Base-by-base conservation (phyloP, 2,888 invertebrate genomes). In the Heliconius ethilla region DNA sequence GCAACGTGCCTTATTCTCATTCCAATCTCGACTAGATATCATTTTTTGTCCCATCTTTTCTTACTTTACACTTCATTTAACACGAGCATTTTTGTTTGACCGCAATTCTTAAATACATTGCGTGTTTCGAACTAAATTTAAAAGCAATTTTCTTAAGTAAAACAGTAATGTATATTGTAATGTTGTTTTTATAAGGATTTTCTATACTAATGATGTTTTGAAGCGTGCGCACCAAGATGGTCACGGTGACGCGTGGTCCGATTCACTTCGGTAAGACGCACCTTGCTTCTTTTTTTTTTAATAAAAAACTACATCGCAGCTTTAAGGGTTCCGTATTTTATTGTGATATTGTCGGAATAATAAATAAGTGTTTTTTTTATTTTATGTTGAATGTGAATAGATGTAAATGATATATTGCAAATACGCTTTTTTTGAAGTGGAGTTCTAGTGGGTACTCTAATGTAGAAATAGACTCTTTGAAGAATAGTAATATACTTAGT, bases 231-330 rank as follows among this genome's bases (percentile, higher is more conserved):
- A 89, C 89, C 89, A 86, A 86, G 82, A 82, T 82, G 83, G 93
- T 93, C 92, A 92, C 92, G 93, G 89, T 90, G 91, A 91, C 94
- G 92, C 93, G 94, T 92, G 92, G 86, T 87, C 87, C 81, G 89
- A 92, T 92, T 92, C 87, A 88, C 86, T 85, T 83, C 89, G 91
- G 87, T 90, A 88, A 87, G 88, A 82, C 86, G 94, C 92, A 93
- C 94, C 93, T 92, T 93, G 91, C 91, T 80, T 77, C 89, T 84
- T 83, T 81, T 83, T 87, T 86, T 85, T 82, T 82, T 76, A 79
- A 81, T 83, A 86, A 88, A 59, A 87, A 85, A 83, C 75, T 67
- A 65, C 55, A 25, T 11, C 77, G 76, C 72, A 75, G 73, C 25
- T 75, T 78, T 59, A 51, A 83, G 84, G 89, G 90, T 90, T 89